phyloP scores from a whole-genome alignment of 2,113 vertebrate species.

The Xiphias gladius region DNA sequence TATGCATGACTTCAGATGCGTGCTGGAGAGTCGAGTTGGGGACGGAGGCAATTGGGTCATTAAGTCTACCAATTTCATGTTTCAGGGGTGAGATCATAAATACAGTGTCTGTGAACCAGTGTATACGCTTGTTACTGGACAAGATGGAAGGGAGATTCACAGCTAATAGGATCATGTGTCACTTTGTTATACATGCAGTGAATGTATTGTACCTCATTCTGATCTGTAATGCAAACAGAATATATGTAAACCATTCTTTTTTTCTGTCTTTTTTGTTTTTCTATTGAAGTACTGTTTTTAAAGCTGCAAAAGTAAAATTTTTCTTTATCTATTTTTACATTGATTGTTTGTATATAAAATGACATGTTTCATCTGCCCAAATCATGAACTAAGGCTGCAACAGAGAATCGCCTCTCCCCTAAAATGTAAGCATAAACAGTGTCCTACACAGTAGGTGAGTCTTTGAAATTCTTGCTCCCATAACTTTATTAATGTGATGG shows the following conservation, averaged over 20 bases:
- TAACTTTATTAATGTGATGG: too few relatives aligned
- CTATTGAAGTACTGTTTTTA: too few relatives aligned
- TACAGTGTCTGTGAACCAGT: conserved; percentile 12
- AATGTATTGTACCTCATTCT: not conserved
- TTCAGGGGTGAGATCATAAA: conserved; percentile 26
- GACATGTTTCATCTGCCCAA: not conserved
- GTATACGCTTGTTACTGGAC: not conserved
- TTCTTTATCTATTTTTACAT: too few relatives aligned
- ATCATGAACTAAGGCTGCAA: not conserved
- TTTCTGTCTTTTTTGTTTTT: too few relatives aligned
- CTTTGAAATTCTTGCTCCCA: too few relatives aligned
- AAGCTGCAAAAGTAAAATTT: too few relatives aligned
- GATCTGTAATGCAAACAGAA: not conserved
- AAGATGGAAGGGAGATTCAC: not conserved
- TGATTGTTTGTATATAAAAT: not conserved
- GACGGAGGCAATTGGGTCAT: conserved; percentile 65
- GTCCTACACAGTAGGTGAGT: not conserved
- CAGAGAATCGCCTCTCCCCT: too few relatives aligned
- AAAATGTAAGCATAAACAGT: too few relatives aligned
- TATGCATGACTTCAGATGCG: conserved; percentile 70
- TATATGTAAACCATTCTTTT: not conserved
- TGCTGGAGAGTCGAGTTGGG: conserved; percentile 43
- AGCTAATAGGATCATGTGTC: not conserved
- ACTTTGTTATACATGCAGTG: not conserved
- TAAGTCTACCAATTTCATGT: conserved; percentile 67